Base-by-base conservation (phyloP, 2,113 vertebrate genomes). In the Chionomys nivalis region DNA sequence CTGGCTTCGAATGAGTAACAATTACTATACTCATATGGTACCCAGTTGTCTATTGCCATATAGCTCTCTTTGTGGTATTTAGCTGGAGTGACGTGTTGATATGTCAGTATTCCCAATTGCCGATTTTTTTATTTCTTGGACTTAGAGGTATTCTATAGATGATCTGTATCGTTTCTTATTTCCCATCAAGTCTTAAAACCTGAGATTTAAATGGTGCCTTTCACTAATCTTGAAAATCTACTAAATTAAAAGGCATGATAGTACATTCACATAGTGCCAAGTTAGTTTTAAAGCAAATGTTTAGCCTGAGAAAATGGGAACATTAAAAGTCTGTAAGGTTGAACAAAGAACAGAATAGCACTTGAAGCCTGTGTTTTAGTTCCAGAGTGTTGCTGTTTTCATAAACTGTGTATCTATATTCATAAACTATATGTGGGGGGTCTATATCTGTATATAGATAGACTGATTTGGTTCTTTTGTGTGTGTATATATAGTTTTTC, bases 341-440 rank as follows among this genome's bases (percentile, higher is more conserved):
- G 89, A 98, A 93, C 36, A 44, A 93, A 97, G 86, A 96, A 91
- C n/a, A 89, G 55, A 97, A 85, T 90, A 49, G 23, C 63, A 88
- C 49, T 72, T 90, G 79, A 96, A 96, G 93, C 90, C 24, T 72
- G 42, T 24, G 17, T 70, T 92, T 93, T 96, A 49, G 49, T 87
- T 77, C 19, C 33, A 63, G 26, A 52, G 58, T 93, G 33, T 55
- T 87, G 16, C 9, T 93, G 70, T 70, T 96, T 82, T 68, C 49
- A 89, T 83, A 89, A 21, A 14, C 24, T 36, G 68, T 47, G 11
- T 44, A 70, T 44, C 14, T 79, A 39, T 9, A 87, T 44, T 17
- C 47, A 33, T 44, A 89, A 83, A 65, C 47, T 42, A 21, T 82
- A 55, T 14, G 9, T 78, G 26, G 52, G 47, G n/a, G 28, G 33